These are phyloP conservation scores for Galleria mellonella DNA, from an alignment of 1,140 invertebrate genomes.

Conservation along the genomic window DNA sequence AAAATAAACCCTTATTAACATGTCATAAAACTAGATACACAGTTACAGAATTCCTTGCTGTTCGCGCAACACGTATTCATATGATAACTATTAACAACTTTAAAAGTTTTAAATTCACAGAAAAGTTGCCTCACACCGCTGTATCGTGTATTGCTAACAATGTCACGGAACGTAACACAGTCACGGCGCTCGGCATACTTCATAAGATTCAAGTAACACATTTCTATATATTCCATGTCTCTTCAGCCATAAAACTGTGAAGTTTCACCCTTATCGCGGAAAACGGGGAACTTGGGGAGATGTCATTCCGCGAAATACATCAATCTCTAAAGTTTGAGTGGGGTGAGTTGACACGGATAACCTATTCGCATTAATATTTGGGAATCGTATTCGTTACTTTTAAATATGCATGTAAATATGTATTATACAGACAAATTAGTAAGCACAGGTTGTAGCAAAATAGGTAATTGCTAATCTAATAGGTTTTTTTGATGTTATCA, in stretches of 20 bases:
- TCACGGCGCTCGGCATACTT: background rate
- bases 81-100: too few relatives aligned
- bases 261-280: constrained; percentile 11
- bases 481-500: too few relatives aligned
- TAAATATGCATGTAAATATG: too few relatives aligned
- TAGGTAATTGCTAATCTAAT: too few relatives aligned
- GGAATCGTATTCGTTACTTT: constrained; percentile 19
- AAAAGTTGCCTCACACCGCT: constrained; percentile 7
- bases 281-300: constrained; percentile 4
- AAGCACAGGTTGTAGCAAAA: too few relatives aligned
- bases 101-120: constrained; percentile 1
- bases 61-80: too few relatives aligned
- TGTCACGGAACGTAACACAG: constrained; percentile 14
- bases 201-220: constrained; percentile 8
- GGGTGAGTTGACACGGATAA: constrained; percentile 11
- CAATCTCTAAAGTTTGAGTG: constrained; percentile 25
- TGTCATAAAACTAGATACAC: too few relatives aligned
- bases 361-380: constrained; percentile 27
- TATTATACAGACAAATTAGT: too few relatives aligned
- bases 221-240: constrained; percentile 13
- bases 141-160: constrained; percentile 5
- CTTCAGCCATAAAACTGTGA: constrained; percentile 18
- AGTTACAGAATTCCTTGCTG: too few relatives aligned
- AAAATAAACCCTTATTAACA: too few relatives aligned
- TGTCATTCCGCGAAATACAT: constrained; percentile 25